Conservation (phyloP, 2,888 invertebrate genomes). For the Ametastegia equiseti region DNA sequence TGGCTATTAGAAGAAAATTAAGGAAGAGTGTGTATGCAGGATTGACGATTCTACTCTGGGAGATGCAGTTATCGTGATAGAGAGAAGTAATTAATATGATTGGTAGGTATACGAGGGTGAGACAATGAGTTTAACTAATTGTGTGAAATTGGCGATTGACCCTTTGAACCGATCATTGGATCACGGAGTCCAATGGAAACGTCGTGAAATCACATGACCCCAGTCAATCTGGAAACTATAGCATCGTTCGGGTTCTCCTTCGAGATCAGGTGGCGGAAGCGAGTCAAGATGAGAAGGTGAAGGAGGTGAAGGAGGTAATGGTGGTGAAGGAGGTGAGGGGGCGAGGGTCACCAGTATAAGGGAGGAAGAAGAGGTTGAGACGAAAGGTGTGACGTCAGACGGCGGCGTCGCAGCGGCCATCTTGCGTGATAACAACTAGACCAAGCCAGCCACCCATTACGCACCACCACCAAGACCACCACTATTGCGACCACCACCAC, state of each 20-base stretch:
- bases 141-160: not conserved
- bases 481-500: constrained; percentile 14
- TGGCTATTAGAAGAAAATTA: not conserved
- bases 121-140: not conserved
- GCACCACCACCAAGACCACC: constrained; percentile 36
- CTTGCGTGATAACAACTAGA: constrained; percentile 50
- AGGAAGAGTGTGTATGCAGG: too few relatives aligned
- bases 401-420: constrained; percentile 49
- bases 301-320: not conserved
- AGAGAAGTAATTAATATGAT: not conserved
- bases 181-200: not conserved
- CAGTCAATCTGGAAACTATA: constrained; percentile 9
- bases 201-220: not conserved
- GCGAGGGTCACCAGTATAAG: constrained; percentile 1
- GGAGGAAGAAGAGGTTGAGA: constrained; percentile 36
- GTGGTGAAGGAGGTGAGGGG: not conserved
- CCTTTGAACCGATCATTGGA: not conserved
- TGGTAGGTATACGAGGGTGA: not conserved
- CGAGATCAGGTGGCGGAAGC: not conserved
- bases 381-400: constrained; percentile 50
- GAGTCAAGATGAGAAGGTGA: not conserved
- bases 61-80: too few relatives aligned
- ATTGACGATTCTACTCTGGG: too few relatives aligned
- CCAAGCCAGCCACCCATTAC: constrained; percentile 47
- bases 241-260: not conserved